A percentile compares a stretch with the other conserved stretches of the same genome.
phyloP scores from a whole-genome alignment of 1,140 invertebrate species.

The Condylostylus longicornis region DNA sequence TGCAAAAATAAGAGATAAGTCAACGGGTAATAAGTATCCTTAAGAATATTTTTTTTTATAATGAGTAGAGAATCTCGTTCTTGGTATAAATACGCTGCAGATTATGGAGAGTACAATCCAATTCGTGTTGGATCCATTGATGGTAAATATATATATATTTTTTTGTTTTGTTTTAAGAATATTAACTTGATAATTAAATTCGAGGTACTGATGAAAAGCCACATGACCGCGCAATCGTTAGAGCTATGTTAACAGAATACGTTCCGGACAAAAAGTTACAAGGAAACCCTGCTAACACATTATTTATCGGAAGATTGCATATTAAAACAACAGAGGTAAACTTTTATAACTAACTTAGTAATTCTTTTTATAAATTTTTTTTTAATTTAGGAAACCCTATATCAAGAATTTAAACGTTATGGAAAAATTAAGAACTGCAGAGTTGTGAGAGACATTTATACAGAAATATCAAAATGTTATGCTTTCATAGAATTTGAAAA shows the following conservation, averaged over 20 bases:
- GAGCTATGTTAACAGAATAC: conserved; percentile 58
- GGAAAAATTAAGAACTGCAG: conserved; percentile 51
- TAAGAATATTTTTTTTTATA: no score
- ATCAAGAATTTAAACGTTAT: conserved; percentile 47
- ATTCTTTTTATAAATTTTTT: conserved; percentile 1
- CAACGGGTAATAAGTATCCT: no score
- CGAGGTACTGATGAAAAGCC: conserved; percentile 60
- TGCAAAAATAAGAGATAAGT: no score
- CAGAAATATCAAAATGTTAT: conserved; percentile 67
- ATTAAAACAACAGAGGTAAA: conserved; percentile 46
- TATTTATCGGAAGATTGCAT: conserved; percentile 67
- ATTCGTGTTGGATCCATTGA: conserved; percentile 68
- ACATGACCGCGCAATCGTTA: conserved; percentile 61
- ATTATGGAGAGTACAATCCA: conserved; percentile 51
- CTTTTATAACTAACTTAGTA: not conserved
- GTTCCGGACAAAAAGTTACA: conserved; percentile 47
- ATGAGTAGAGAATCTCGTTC: no score
- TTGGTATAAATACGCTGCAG: conserved; percentile 24
- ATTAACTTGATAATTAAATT: conserved; percentile 3
- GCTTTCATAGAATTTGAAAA: conserved; percentile 70
- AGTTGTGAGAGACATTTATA: conserved; percentile 65
- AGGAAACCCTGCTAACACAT: conserved; percentile 53
- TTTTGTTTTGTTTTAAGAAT: no score
- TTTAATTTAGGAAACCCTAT: conserved; percentile 33
- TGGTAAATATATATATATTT: conserved; percentile 23